These are phyloP conservation scores for Lepidonotus clava DNA, from an alignment of 2,888 invertebrate genomes.

Conservation along the genomic window DNA sequence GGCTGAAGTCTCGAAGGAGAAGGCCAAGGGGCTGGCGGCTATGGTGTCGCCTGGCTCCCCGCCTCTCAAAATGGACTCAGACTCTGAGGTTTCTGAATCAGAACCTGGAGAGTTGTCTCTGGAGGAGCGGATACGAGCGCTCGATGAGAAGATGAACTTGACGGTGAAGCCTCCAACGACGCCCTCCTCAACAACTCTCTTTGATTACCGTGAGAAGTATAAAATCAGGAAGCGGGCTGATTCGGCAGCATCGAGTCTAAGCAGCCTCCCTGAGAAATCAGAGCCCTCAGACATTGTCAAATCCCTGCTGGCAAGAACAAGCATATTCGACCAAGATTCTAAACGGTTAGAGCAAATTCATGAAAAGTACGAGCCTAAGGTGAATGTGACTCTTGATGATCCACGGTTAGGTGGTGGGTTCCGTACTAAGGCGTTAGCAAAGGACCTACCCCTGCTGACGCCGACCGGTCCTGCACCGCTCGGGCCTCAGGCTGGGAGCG, in stretches of 20 bases:
- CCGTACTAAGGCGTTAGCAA: conserved; percentile 34
- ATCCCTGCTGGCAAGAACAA: conserved; percentile 93
- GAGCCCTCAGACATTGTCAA: conserved; percentile 97
- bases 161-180: conserved; percentile 58
- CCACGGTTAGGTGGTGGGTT: neutral
- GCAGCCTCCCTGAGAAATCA: conserved; percentile 81
- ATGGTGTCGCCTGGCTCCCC: conserved; percentile 52
- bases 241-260: conserved; percentile 50
- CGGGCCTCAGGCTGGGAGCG: conserved; percentile 20
- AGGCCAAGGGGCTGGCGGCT: neutral
- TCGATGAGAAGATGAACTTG: conserved; percentile 92
- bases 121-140: conserved; percentile 93
- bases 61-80: conserved; percentile 33
- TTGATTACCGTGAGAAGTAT: conserved; percentile 67
- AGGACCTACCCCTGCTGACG: neutral
- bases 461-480: neutral
- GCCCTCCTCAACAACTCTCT: conserved; percentile 43
- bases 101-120: conserved; percentile 83
- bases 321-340: conserved; percentile 96
- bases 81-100: conserved; percentile 55
- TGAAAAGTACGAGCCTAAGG: conserved; percentile 87
- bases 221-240: conserved; percentile 72
- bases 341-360: conserved; percentile 88
- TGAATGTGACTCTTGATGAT: conserved; percentile 57
- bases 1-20: neutral